Conservation (phyloP, 1,140 invertebrate genomes). For the Lepidurus apus region DNA sequence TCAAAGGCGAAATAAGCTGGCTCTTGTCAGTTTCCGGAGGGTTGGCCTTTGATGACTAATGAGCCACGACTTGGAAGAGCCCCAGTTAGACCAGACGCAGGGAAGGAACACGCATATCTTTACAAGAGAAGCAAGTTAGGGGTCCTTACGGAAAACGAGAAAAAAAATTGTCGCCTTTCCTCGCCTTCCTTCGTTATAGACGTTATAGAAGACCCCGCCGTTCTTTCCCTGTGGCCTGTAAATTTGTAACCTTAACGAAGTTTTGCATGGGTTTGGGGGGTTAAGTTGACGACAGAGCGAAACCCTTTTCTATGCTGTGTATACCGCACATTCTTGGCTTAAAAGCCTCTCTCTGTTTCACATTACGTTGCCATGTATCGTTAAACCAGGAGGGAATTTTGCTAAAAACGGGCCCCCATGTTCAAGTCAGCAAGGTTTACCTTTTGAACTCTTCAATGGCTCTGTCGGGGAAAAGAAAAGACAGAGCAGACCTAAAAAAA, state of each 20-base stretch:
- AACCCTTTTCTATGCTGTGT: background rate
- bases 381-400: background rate
- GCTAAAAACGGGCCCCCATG: background rate
- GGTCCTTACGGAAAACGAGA: background rate
- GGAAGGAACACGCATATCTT: background rate
- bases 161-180: background rate
- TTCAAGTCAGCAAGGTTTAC: background rate
- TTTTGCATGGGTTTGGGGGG: background rate
- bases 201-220: background rate
- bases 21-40: background rate
- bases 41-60: slow-evolving; percentile 1
- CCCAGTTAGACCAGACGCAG: slow-evolving; percentile 10
- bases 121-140: background rate
- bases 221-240: background rate
- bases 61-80: slow-evolving; percentile 17
- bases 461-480: background rate
- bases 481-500: background rate
- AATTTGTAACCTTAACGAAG: background rate
- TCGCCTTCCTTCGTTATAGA: background rate
- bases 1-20: background rate
- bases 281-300: background rate
- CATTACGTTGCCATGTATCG: background rate
- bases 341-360: slow-evolving; percentile 21
- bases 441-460: background rate
- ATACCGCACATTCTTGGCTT: background rate